A percentile compares a stretch with the other conserved stretches of the same genome.
Evolutionary conservation across 1,140 invertebrate species (phyloP).

Genomic region (Galendromus occidentalis): DNA sequence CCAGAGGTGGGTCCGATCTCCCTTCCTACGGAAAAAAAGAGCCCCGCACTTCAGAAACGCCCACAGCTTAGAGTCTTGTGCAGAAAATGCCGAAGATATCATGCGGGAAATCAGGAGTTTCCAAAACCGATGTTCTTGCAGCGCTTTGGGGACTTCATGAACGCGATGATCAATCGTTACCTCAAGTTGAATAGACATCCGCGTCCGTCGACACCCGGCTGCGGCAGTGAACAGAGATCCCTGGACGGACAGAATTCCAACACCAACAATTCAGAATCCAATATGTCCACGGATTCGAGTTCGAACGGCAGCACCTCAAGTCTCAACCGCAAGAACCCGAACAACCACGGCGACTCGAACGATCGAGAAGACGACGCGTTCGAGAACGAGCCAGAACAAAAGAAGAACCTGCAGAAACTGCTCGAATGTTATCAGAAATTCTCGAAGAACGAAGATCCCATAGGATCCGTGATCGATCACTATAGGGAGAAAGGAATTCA

Average conservation of each 20-base stretch:
- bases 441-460: neutral
- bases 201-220: neutral
- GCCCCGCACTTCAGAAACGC: no score
- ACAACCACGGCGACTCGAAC: neutral
- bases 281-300: neutral
- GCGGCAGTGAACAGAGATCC: neutral
- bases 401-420: no score
- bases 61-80: no score
- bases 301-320: neutral
- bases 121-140: neutral
- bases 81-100: no score
- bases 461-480: neutral
- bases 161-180: constrained; percentile 8
- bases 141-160: neutral
- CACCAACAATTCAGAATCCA: neutral
- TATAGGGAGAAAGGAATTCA: neutral
- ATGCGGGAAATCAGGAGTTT: no score
- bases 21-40: no score
- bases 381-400: no score
- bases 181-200: neutral
- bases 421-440: neutral
- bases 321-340: neutral
- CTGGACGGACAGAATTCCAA: neutral
- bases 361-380: no score
- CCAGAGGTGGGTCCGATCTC: neutral